These are phyloP conservation scores for Lithophane leautieri DNA, from an alignment of 2,888 invertebrate species.

Conservation along the genomic window DNA sequence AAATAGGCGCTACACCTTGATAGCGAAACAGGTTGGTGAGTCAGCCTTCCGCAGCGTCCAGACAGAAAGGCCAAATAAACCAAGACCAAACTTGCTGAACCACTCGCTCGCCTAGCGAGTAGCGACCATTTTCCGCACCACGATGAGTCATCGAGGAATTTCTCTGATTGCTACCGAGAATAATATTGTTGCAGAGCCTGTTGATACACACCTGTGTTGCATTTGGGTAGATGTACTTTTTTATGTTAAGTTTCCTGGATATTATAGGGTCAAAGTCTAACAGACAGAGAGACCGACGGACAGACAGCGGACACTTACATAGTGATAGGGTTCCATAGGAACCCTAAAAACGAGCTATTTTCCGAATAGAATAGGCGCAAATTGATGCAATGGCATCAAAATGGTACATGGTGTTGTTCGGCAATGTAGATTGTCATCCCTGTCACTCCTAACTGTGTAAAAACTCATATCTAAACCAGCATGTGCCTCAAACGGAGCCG, in stretches of 20 bases:
- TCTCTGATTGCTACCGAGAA: constrained; percentile 65
- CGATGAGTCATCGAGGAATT: constrained; percentile 68
- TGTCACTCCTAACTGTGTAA: neutral
- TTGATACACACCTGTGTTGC: constrained; percentile 8
- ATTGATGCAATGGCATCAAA: neutral
- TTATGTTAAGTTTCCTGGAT: constrained; percentile 21
- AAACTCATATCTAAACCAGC: neutral
- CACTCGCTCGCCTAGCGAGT: constrained; percentile 61
- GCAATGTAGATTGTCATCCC: no score
- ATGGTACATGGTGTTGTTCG: neutral
- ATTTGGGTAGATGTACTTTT: constrained; percentile 6
- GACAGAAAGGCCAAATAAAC: constrained; percentile 71
- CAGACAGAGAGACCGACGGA: no score
- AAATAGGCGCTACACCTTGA: constrained; percentile 57
- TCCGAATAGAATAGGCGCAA: neutral
- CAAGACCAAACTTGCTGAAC: constrained; percentile 70
- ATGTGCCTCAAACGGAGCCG: no score
- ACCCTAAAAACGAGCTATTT: neutral
- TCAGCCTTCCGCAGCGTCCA: constrained; percentile 63
- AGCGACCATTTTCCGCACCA: constrained; percentile 62
- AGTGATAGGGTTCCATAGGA: no score
- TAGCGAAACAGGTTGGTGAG: constrained; percentile 72
- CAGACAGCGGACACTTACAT: no score
- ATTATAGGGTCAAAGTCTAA: neutral
- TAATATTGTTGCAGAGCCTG: constrained; percentile 44